Percentiles rank a stretch among this genome's conserved stretches.
These are phyloP conservation scores for Pogonocherus hispidulus DNA, from an alignment of 2,888 invertebrate genomes.

Conservation along the genomic window DNA sequence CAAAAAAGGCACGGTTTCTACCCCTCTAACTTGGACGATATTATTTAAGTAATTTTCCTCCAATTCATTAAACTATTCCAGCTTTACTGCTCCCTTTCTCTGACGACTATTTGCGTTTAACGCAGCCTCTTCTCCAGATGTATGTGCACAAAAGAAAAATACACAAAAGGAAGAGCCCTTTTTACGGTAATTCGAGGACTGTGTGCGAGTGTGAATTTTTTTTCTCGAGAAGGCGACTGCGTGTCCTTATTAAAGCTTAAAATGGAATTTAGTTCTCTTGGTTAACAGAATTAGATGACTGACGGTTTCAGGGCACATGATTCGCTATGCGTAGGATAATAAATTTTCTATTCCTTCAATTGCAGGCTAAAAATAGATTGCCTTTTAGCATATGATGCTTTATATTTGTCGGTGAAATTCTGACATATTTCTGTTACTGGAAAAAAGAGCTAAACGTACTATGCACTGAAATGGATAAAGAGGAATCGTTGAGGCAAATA, in stretches of 20 bases:
- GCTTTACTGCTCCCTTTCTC: no score
- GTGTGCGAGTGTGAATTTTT: neutral
- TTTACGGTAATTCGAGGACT: neutral
- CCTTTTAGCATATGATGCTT: no score
- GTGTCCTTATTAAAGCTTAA: neutral
- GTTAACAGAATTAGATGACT: slow-evolving; percentile 6
- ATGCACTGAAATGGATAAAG: no score
- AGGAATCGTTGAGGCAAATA: no score
- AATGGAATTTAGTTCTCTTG: slow-evolving; percentile 10
- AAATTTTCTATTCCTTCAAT: neutral
- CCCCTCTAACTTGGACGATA: neutral
- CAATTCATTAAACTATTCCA: neutral
- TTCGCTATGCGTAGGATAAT: neutral
- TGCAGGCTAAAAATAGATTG: no score
- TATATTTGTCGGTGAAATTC: no score
- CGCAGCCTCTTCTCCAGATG: neutral
- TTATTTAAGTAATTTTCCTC: neutral
- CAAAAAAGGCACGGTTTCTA: neutral
- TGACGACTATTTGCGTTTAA: neutral
- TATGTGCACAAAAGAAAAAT: neutral
- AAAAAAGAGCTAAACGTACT: no score
- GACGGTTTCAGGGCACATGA: neutral
- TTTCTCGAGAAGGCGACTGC: neutral
- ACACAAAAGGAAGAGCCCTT: neutral
- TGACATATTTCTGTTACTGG: no score